Evolutionary conservation across 2,113 vertebrate species (phyloP).

Genomic region (Catagonus wagneri): DNA sequence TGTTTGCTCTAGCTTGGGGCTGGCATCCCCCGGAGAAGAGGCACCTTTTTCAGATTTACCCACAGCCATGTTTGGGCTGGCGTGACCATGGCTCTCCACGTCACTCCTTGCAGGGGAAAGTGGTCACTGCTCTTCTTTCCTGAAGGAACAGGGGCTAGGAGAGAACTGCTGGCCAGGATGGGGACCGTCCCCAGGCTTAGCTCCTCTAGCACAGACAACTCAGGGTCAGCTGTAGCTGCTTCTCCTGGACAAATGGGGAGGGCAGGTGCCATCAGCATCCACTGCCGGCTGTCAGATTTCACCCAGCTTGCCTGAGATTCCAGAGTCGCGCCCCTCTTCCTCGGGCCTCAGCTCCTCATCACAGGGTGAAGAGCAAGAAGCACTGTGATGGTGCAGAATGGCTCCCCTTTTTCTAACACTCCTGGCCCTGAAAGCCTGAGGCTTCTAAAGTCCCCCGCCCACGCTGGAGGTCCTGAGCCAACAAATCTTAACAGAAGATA

Average conservation of each 20-base stretch:
- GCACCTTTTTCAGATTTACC: not conserved
- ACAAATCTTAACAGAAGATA: slow-evolving; percentile 78
- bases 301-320: not conserved
- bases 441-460: not conserved
- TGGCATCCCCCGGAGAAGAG: not conserved
- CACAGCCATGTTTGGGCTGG: not conserved
- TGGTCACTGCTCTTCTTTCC: not conserved
- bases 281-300: not conserved
- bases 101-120: not conserved
- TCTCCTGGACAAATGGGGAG: not conserved
- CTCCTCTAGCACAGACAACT: not conserved
- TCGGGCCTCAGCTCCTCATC: not conserved
- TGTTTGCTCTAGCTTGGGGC: not conserved
- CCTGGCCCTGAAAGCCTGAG: not conserved
- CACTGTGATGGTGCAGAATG: accelerated
- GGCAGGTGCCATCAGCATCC: not conserved
- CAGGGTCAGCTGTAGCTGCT: not conserved
- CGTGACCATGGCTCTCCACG: not conserved
- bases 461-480: not conserved
- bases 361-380: not conserved
- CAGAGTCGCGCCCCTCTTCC: not conserved
- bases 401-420: not conserved
- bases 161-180: not conserved
- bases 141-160: not conserved
- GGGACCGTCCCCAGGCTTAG: not conserved